These are phyloP conservation scores for Peromyscus melanophrys DNA, from an alignment of 2,797 vertebrate genomes.

Conservation along the genomic window DNA sequence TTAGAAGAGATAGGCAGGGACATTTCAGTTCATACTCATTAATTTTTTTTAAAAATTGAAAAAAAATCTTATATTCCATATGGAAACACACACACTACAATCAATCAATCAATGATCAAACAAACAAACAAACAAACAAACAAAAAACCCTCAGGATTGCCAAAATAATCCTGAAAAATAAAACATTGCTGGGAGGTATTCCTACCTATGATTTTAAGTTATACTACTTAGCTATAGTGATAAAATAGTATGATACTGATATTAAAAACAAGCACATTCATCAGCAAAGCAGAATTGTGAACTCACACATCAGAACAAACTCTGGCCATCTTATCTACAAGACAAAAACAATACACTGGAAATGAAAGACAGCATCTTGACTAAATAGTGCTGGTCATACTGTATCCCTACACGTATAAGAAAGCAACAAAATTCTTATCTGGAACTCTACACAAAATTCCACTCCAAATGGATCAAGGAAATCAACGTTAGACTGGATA, in stretches of 20 bases:
- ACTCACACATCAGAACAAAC: neutral
- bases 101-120: too few species aligned
- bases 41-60: neutral
- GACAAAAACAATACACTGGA: too few species aligned
- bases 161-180: neutral
- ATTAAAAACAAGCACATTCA: neutral
- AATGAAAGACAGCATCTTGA: neutral
- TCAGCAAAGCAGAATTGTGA: neutral
- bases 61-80: neutral
- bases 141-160: neutral
- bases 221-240: neutral
- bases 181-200: neutral
- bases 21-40: too few species aligned
- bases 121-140: neutral
- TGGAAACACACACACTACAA: neutral
- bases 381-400: too few species aligned
- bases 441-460: neutral
- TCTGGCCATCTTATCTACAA: neutral
- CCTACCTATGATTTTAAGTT: neutral
- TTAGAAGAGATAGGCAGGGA: neutral
- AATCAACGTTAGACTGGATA: neutral
- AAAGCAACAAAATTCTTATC: neutral
- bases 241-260: neutral
- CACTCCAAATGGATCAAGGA: too few species aligned
- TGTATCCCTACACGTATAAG: neutral